Evolutionary conservation across 2,888 invertebrate genomes (phyloP).

Genomic region (Amphipyra berbera): DNA sequence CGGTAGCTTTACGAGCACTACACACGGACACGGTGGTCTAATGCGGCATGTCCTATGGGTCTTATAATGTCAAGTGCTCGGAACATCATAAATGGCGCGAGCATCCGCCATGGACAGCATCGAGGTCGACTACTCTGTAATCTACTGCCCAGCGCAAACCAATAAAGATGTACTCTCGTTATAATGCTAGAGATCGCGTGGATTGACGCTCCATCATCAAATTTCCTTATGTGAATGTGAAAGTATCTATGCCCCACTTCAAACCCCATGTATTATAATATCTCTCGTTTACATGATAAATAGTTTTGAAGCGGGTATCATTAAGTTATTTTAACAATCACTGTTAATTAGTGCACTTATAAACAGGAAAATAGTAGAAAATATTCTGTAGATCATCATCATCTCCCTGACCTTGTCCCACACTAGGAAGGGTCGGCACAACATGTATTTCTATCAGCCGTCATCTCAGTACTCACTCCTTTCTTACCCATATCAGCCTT

Average conservation of each 20-base stretch:
- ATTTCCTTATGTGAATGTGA: constrained; percentile 46
- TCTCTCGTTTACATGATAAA: constrained; percentile 18
- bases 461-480: no score
- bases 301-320: no score
- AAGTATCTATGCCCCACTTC: constrained; percentile 40
- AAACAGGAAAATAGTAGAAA: no score
- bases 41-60: constrained; percentile 23
- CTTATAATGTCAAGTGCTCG: constrained; percentile 28
- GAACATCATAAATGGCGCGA: constrained; percentile 29
- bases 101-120: constrained; percentile 45
- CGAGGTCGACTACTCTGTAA: constrained; percentile 36
- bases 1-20: constrained; percentile 8
- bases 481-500: no score
- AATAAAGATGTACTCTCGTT: constrained; percentile 26
- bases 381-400: no score
- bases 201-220: constrained; percentile 46
- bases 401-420: no score
- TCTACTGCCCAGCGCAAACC: constrained; percentile 26
- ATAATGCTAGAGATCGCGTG: constrained; percentile 24
- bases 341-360: no score
- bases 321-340: no score
- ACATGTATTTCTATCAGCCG: no score
- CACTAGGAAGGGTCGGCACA: no score
- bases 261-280: constrained; percentile 21
- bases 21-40: constrained; percentile 4